A percentile compares a stretch with the other conserved stretches of the same genome.
Evolutionary conservation across 30 jellyfish, hydroid and myxozoan species (phyloP).

Genomic region (Hydractinia symbiolongicarpus): DNA sequence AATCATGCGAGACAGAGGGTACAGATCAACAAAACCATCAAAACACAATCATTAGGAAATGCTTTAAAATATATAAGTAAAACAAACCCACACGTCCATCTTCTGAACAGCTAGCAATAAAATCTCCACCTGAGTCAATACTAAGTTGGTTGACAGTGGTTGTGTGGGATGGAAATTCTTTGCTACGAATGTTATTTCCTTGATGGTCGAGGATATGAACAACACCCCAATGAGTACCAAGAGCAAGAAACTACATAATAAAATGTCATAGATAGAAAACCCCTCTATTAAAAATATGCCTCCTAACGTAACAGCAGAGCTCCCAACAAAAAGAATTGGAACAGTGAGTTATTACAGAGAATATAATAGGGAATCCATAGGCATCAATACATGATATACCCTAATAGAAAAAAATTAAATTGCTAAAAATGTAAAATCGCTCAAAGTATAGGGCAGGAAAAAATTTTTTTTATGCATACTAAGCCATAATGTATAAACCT

Average conservation of each 20-base stretch:
- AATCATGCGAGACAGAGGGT: not conserved
- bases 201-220: constrained; percentile 91
- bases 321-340: no score
- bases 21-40: not conserved
- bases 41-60: not conserved
- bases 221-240: constrained; percentile 96
- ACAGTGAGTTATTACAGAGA: no score
- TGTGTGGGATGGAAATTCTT: constrained; percentile 81
- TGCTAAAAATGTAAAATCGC: no score
- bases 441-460: no score
- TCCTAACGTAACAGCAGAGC: no score
- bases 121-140: constrained; percentile 79
- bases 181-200: constrained; percentile 76
- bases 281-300: not conserved
- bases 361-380: no score
- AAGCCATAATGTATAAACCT: no score
- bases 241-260: constrained; percentile 60
- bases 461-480: no score
- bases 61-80: not conserved
- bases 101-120: constrained; percentile 95
- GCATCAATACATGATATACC: no score
- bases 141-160: constrained; percentile 83
- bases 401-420: no score
- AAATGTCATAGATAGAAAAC: not conserved
- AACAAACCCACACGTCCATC: constrained; percentile 60